Evolutionary conservation across 2,888 invertebrate species (phyloP).

Genomic region (Acleris emargana): DNA sequence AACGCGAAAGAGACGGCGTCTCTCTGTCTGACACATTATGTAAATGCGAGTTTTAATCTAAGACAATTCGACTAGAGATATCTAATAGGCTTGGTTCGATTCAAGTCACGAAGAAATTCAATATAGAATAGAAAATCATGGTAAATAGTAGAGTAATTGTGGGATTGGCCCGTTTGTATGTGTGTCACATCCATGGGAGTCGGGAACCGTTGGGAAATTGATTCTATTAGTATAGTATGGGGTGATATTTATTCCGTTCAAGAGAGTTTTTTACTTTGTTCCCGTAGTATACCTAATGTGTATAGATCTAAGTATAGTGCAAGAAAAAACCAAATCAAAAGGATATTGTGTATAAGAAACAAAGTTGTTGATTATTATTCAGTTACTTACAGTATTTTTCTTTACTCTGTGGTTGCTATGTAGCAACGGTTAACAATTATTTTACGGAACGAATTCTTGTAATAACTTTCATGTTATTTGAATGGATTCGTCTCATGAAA

Average conservation of each 20-base stretch:
- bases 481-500: conserved; percentile 8
- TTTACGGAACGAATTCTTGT: conserved; percentile 9
- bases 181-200: conserved; percentile 27
- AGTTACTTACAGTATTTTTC: no score
- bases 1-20: conserved; percentile 56
- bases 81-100: conserved; percentile 62
- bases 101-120: conserved; percentile 72
- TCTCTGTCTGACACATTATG: conserved; percentile 67
- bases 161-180: conserved; percentile 40
- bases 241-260: no score
- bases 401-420: no score
- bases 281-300: no score
- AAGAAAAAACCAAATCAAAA: no score
- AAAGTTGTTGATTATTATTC: no score
- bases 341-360: no score
- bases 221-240: conserved; percentile 10
- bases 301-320: no score
- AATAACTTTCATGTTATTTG: conserved; percentile 5
- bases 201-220: conserved; percentile 15
- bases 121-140: conserved; percentile 75
- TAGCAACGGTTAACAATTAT: conserved; percentile 4
- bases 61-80: conserved; percentile 48
- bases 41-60: conserved; percentile 68
- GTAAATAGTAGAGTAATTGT: conserved; percentile 60
- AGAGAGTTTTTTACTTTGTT: no score